Base-by-base conservation (phyloP, 2,113 vertebrate species). In the Eulacestoma nigropectus region DNA sequence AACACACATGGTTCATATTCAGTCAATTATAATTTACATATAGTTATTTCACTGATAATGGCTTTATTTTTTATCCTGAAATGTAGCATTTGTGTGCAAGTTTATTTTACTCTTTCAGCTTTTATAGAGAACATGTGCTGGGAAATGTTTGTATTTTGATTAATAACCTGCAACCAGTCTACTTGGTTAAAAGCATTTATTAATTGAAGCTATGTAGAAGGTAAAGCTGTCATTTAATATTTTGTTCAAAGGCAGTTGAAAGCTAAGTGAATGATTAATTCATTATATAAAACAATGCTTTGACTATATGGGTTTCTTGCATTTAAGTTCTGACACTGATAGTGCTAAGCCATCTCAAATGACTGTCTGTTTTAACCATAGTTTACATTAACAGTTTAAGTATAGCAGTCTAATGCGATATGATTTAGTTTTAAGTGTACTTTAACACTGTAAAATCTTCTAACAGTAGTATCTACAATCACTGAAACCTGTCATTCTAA, bases 241-340 rank as follows among this genome's bases (percentile, higher is more conserved):
- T 93, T 85, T 60, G 33, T 84, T 93, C 50, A 67, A 75, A 85
- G 41, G n/a, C 41, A 87, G 18, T 35, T 94, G 82, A 84, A 91
- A 93, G 64, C 16, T 62, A 79, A 69, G 37, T 91, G 49, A 87
- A 79, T 91, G 46, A 73, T 94, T 87, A 76, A 87, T 95, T 96
- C 33, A 75, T 95, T 91, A 35, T 79, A 75, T 93, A 89, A 85
- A 93, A 46, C 16, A 77, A 72, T 89, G 70, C 79, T 96, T 95
- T 94, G 59, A 92, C 94, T 91, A 55, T 83, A 47, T 74, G 33
- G 22, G 35, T 94, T 91, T 80, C 47, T 77, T 63, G 32, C 27
- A 37, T 96, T 82, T 83, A 73, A 68, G 21, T 94, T 83, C 67
- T 95, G 91, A 86, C 59, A 86, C 50, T 83, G 74, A 76, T 73